phyloP scores from a whole-genome alignment of 1,140 invertebrate genomes.

The Drosophila saltans region DNA sequence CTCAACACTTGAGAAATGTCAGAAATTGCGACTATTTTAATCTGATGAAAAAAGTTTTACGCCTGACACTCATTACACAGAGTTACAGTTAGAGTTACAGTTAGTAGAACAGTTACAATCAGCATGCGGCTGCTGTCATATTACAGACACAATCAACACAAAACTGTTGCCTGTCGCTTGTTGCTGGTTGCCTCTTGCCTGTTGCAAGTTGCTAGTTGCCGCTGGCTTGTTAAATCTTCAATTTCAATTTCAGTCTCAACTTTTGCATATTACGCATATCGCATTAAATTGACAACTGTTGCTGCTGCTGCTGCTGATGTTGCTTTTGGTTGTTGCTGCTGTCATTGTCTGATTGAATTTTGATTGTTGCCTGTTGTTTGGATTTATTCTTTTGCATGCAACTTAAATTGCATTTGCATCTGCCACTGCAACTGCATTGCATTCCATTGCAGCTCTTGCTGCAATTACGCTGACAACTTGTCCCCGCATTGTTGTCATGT shows the following conservation, averaged over 20 bases:
- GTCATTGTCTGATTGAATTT: conserved; percentile 72
- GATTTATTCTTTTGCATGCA: conserved; percentile 46
- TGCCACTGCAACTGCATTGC: conserved; percentile 2
- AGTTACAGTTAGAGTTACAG: conserved; percentile 2
- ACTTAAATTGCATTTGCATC: conserved; percentile 42
- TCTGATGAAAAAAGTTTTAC: conserved; percentile 8
- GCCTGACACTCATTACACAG: conserved; percentile 32
- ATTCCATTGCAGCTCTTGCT: background rate
- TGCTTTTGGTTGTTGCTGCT: background rate
- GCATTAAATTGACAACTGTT: conserved; percentile 74
- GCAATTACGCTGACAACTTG: conserved; percentile 47
- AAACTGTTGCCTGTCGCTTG: background rate
- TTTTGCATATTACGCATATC: conserved; percentile 59
- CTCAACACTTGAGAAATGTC: conserved; percentile 7
- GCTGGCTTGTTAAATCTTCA: background rate
- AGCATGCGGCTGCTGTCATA: conserved; percentile 26
- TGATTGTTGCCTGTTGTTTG: conserved; percentile 56
- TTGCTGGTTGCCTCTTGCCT: background rate
- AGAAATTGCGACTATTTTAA: conserved; percentile 2
- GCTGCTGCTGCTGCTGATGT: conserved; percentile 23
- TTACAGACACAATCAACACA: conserved; percentile 20
- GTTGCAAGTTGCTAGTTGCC: background rate
- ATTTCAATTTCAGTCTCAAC: conserved; percentile 16
- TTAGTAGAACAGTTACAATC: conserved; percentile 2
- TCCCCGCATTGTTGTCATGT: conserved; percentile 44